Percentiles rank a stretch among this genome's conserved stretches.
Conservation (phyloP, 2,113 vertebrate genomes). For the Daubentonia madagascariensis region DNA sequence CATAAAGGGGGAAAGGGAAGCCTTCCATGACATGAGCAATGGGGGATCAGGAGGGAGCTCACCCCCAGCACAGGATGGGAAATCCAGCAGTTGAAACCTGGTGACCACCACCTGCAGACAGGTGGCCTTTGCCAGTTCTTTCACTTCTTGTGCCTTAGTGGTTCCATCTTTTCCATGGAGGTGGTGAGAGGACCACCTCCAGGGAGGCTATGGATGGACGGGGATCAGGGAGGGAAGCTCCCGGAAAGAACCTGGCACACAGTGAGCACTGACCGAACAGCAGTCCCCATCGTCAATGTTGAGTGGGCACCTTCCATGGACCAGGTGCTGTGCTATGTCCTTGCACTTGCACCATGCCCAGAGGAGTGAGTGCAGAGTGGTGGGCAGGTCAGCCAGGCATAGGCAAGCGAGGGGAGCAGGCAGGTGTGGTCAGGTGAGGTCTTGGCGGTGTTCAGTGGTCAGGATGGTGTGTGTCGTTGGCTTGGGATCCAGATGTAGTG, state of each 20-base stretch:
- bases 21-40: neutral
- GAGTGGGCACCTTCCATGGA: neutral
- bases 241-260: neutral
- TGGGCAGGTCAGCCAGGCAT: neutral
- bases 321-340: neutral
- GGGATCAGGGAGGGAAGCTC: neutral
- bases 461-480: neutral
- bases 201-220: neutral
- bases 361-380: neutral
- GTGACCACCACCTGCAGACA: neutral
- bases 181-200: neutral
- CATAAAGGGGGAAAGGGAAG: no score
- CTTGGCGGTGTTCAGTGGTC: no score
- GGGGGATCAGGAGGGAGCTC: neutral
- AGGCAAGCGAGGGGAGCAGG: accelerated
- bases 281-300: neutral
- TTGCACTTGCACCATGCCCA: accelerated
- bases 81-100: neutral
- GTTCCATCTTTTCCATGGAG: neutral
- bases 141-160: neutral
- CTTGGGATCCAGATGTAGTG: neutral
- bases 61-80: neutral
- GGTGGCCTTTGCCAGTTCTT: neutral
- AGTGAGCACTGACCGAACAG: neutral
- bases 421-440: neutral